Evolutionary conservation across 2,113 vertebrate genomes (phyloP), one percentile per base, ranked within the genome.

Genomic region (Amphiprion percula): DNA sequence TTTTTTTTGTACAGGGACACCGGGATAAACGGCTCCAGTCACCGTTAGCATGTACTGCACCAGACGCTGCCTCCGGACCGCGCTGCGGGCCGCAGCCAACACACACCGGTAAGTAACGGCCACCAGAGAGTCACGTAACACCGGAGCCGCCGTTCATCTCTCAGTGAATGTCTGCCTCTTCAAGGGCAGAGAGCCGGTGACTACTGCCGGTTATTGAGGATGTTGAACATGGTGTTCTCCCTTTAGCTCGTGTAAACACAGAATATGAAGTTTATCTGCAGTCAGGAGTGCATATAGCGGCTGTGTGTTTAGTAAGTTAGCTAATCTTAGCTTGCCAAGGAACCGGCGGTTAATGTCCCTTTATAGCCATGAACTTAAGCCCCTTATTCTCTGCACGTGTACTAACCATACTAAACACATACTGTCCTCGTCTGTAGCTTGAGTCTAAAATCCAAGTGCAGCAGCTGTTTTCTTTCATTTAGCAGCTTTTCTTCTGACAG

Each of bases 41-140:
- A 16, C 14, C 66, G 53, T 11, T 2, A 81, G 0, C 54, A 95
- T 95, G 95, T 94, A 87, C 77, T 92, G 92, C 80, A 88, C 88
- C 68, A 87, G 81, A 26, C 89, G 80, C 70, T 95, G 94, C 86
- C 87, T 96, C 59, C 86, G 93, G 64, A 86, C 85, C 77, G 92
- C 92, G 37, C 81, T 95, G 90, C 91, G 93, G 76, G 80, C 55
- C 5, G 86, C 83, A 0, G 90, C 84, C 0, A 71, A 44, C 77
- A 80, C 84, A 1, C 87, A 85, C 74, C 86, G 94, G 94, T 96
- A 90, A 79, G 94, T 87, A 62, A 50, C 21, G 23, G 44, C 10
- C 17, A 7, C 0, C 54, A 5, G n/a, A 7, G 17, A 0, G 26
- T 70, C 73, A 67, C 21, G 63, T 79, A 53, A 72, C 52, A 50